Evolutionary conservation across 2,797 vertebrate genomes (phyloP).

Genomic region (Sternotherus odoratus): DNA sequence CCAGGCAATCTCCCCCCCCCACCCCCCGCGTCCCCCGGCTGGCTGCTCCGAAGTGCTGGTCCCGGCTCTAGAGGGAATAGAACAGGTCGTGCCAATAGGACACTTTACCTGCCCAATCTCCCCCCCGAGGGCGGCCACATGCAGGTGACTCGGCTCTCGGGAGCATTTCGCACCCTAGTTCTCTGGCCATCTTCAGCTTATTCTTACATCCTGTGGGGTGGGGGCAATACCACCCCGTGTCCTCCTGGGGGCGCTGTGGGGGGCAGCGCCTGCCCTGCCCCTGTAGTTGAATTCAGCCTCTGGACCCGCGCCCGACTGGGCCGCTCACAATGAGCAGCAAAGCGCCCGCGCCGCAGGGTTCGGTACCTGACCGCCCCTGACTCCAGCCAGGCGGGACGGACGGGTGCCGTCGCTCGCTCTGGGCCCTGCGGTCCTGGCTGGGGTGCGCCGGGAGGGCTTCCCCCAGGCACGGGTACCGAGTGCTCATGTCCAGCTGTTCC

Average conservation of each 20-base stretch:
- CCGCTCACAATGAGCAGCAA: rapidly evolving
- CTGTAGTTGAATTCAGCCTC: background rate
- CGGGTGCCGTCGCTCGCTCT: background rate
- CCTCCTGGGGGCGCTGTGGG: background rate
- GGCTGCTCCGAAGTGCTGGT: background rate
- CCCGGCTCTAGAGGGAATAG: background rate
- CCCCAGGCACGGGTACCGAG: background rate
- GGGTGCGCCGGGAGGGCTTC: background rate
- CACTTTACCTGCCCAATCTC: background rate
- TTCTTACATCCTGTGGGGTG: background rate
- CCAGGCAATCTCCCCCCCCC: background rate
- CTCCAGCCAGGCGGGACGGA: background rate
- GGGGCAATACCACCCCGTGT: background rate
- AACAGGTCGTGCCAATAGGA: background rate
- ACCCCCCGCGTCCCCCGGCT: too few relatives aligned
- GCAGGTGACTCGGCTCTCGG: background rate
- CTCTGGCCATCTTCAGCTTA: too few relatives aligned
- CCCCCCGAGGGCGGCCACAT: too few relatives aligned
- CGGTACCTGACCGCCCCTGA: background rate
- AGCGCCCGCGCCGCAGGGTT: rapidly evolving
- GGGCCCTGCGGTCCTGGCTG: too few relatives aligned
- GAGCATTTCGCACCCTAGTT: background rate
- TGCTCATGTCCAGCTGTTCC: background rate
- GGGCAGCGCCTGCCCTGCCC: background rate
- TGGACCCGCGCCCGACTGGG: rapidly evolving